Percentiles rank a stretch among this genome's conserved stretches.
These are phyloP conservation scores for Platysternon megacephalum DNA, from an alignment of 2,113 vertebrate genomes.

Conservation along the genomic window DNA sequence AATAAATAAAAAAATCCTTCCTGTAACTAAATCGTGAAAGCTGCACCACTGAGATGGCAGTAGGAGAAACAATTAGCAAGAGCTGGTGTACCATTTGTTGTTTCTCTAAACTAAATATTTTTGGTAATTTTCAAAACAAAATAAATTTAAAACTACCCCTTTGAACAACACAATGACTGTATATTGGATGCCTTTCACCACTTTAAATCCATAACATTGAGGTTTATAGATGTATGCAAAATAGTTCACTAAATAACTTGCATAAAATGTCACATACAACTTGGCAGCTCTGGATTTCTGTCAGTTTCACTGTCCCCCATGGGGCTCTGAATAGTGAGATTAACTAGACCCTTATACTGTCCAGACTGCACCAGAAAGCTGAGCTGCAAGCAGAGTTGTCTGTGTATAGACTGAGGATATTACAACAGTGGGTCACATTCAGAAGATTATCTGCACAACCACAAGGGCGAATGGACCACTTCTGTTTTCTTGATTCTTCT, in stretches of 20 bases:
- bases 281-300: neutral
- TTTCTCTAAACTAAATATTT: neutral
- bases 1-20: neutral
- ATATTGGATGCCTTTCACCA: slow-evolving; percentile 10
- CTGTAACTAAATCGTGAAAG: neutral
- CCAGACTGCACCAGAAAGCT: neutral
- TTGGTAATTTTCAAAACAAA: neutral
- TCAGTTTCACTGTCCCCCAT: neutral
- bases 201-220: neutral
- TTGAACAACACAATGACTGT: neutral
- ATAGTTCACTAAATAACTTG: slow-evolving; percentile 2
- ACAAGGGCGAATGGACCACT: neutral
- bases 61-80: neutral
- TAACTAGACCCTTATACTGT: slow-evolving; percentile 3
- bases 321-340: slow-evolving; percentile 21
- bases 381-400: neutral
- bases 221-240: neutral
- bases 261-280: slow-evolving; percentile 1
- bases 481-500: slow-evolving; percentile 31
- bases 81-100: too few relatives aligned
- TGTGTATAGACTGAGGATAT: neutral
- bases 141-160: neutral
- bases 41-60: neutral
- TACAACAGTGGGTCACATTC: neutral
- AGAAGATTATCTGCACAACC: neutral